Base-by-base conservation (phyloP, 2,797 vertebrate species). In the Sebastes variabilis region DNA sequence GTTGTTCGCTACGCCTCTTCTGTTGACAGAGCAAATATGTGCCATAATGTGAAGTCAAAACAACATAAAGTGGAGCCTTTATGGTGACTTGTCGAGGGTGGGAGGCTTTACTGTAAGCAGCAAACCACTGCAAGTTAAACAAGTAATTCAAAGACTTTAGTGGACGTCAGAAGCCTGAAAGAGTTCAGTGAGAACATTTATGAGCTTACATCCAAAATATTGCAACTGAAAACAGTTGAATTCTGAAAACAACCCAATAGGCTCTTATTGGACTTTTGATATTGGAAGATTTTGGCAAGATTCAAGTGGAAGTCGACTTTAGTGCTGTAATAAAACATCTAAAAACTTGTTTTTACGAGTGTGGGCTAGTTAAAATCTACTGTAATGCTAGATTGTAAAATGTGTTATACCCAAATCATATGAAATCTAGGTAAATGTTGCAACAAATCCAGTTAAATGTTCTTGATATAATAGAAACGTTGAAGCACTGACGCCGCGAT, bases 11-110 rank as follows among this genome's bases (percentile, higher is more conserved):
- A 66, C 74, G 74, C 69, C 24, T 72, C 36, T 76, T 59, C 60
- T 68, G 79, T 80, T 85, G 58, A 86, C 82, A 85, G 34, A 70
- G 72, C 72, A 90, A 89, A 89, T 82, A 84, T 66, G 60, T 46
- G 6, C 14, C 11, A 36, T 54, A 58, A 62, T 20, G 20, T 71
- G 20, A 49, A 58, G 24, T 36, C 5, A 61, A 36, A 72, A 72
- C 25, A 56, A 66, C 4, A 52, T 46, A 29, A 65, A 54, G 16
- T n/a, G 9, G 2, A 64, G 3, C 1, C n/a, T 76, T 74, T 58
- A 62, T 62, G 42, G 9, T 42, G 25, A 54, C 11, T 24, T 69
- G 22, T 46, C 1, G 1, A 62, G 22, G 20, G 8, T 18, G 36
- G 52, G 22, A 20, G 54, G 9, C 9, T 61, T n/a, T 32, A 32